A percentile compares a stretch with the other conserved stretches of the same genome.
Evolutionary conservation across 2,113 vertebrate species (phyloP).

Genomic region (Bubo bubo): DNA sequence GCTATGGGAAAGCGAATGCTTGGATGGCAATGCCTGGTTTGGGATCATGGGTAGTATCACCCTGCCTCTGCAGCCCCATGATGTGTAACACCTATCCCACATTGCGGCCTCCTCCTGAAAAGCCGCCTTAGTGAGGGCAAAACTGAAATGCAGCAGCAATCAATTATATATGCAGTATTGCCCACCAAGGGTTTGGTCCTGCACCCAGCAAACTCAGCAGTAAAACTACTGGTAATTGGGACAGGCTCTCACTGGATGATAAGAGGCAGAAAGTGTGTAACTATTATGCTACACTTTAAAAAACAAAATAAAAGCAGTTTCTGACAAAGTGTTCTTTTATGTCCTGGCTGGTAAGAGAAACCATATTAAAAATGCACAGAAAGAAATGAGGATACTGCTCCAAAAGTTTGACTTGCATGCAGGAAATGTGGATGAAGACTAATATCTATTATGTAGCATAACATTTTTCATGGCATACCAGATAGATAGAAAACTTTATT

Average conservation of each 20-base stretch:
- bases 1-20: not conserved
- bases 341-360: not conserved
- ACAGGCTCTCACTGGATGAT: not conserved
- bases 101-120: not conserved
- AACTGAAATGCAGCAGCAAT: conserved; percentile 27
- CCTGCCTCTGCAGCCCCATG: not conserved
- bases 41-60: not conserved
- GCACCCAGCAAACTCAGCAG: not conserved
- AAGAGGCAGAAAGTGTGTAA: not conserved
- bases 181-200: accelerated
- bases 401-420: not conserved
- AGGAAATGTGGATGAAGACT: not conserved
- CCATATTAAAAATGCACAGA: not conserved
- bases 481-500: not conserved
- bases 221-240: not conserved
- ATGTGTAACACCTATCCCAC: not conserved
- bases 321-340: not conserved
- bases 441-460: not conserved
- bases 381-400: not conserved
- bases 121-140: not conserved
- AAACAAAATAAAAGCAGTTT: not conserved
- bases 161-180: not conserved
- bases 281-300: not conserved
- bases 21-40: not conserved
- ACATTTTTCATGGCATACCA: not conserved